Evolutionary conservation across 1,140 invertebrate species (phyloP).

Genomic region (Tetranychus cinnabarinus): DNA sequence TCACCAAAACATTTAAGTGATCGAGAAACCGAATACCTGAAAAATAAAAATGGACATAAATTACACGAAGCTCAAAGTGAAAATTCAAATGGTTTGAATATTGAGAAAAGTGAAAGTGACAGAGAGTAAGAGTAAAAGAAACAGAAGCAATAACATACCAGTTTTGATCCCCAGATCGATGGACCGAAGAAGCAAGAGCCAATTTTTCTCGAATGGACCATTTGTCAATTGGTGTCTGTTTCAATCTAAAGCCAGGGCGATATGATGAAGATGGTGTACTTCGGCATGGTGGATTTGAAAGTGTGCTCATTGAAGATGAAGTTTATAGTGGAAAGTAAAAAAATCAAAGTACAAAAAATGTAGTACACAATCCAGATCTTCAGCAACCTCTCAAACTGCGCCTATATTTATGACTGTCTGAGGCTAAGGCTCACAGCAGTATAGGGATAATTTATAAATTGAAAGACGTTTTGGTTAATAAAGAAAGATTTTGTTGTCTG

Average conservation of each 20-base stretch:
- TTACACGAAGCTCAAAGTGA: not conserved
- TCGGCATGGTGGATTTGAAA: not conserved
- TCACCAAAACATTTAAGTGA: conserved; percentile 39
- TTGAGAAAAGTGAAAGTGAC: not conserved
- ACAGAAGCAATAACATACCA: conserved; percentile 30
- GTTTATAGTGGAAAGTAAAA: too few species aligned
- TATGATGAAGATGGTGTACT: not conserved
- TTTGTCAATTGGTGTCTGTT: conserved; percentile 28
- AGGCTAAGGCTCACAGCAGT: too few species aligned
- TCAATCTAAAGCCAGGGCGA: not conserved
- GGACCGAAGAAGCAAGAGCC: conserved; percentile 58
- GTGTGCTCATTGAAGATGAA: conserved; percentile 5
- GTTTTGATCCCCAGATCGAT: conserved; percentile 71
- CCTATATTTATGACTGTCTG: too few species aligned
- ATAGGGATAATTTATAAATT: too few species aligned
- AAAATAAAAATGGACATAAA: not conserved
- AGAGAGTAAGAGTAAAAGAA: not conserved
- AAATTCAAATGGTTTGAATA: not conserved
- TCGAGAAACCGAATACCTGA: conserved; percentile 58
- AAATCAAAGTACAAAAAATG: too few species aligned
- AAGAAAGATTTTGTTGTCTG: too few species aligned
- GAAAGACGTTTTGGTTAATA: too few species aligned
- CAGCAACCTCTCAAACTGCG: too few species aligned
- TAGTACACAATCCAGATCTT: too few species aligned
- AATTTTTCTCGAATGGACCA: conserved; percentile 65